Base-by-base conservation (phyloP, 2,113 vertebrate species). In the Uropsilus gracilis region DNA sequence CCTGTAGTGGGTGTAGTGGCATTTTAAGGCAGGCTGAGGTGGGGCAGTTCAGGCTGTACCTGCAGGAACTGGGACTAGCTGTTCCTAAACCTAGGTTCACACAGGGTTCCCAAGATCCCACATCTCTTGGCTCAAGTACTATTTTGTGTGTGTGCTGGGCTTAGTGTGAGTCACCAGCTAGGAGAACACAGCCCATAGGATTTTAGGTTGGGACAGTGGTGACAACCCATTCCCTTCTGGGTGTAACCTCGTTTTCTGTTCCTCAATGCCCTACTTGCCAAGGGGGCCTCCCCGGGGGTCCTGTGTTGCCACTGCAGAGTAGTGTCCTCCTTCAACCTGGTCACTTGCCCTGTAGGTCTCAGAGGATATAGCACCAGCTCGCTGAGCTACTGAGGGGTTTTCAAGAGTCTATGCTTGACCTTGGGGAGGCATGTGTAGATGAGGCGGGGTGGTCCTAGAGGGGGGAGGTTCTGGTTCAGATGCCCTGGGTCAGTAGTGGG, bases 121-220 rank as follows among this genome's bases (percentile, higher is more conserved):
- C 2, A 14, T 14, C 44, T 48, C 53, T 71, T 77, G 10, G 86
- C 86, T 96, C 94, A 89, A 90, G 93, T 89, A 71, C 50, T 22
- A 26, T 66, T 34, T n/a, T 68, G 37, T 55, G 55, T 66, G 61
- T n/a, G 7, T 13, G 39, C 34, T 2, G 24, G 66, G n/a, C 2
- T 6, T 17, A 37, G 34, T 61, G 42, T 20, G 14, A 9, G 30
- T n/a, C 16, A 11, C 72, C 39, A 24, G 28, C 64, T 46, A 22
- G 22, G 5, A 32, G 53, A 30, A 71, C 32, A n/a, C 24, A 39
- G 34, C 8, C 10, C 17, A 6, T 8, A 20, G 82, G 37, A 53
- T 32, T 69, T 18, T 12, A 32, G n/a, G 55, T 3, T 20, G 57
- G 22, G 14, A 46, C 6, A 11, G 12, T 2, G n/a, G 17, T 10